Percentiles rank a stretch among this genome's conserved stretches.
Conservation (phyloP, 2,888 invertebrate genomes). For the Polyommatus icarus region DNA sequence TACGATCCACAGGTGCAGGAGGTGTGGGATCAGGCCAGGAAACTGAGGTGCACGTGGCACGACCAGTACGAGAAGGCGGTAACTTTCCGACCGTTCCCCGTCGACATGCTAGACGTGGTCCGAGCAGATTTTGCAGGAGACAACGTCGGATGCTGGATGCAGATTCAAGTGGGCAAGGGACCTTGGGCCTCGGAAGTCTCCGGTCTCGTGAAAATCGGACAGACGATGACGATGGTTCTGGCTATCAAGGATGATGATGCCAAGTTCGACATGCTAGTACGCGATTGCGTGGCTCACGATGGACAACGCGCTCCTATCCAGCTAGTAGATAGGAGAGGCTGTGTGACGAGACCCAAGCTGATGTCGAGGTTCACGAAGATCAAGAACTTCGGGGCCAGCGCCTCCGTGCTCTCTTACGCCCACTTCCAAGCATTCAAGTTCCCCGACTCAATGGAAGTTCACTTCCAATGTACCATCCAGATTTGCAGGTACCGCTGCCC, state of each 20-base stretch:
- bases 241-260: constrained; percentile 97
- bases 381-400: constrained; percentile 96
- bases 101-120: constrained; percentile 97
- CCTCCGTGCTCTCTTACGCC: constrained; percentile 94
- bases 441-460: constrained; percentile 97
- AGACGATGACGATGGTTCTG: constrained; percentile 97
- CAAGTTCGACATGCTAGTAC: constrained; percentile 96
- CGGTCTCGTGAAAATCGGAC: constrained; percentile 95
- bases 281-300: constrained; percentile 97
- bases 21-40: constrained; percentile 97
- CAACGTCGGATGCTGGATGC: constrained; percentile 98
- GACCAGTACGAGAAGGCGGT: constrained; percentile 97
- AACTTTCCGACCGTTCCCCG: constrained; percentile 96
- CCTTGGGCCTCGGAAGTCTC: constrained; percentile 98
- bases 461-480: constrained; percentile 97
- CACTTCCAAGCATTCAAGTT: constrained; percentile 98
- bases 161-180: constrained; percentile 96
- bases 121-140: constrained; percentile 96
- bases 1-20: constrained; percentile 97
- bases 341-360: constrained; percentile 93
- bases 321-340: constrained; percentile 94
- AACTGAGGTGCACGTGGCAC: constrained; percentile 96
- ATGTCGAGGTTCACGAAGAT: constrained; percentile 97
- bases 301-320: constrained; percentile 96
- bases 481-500: constrained; percentile 96